Conservation (phyloP, 2,888 invertebrate genomes). For the Imbricaverruca yamaguchii region DNA sequence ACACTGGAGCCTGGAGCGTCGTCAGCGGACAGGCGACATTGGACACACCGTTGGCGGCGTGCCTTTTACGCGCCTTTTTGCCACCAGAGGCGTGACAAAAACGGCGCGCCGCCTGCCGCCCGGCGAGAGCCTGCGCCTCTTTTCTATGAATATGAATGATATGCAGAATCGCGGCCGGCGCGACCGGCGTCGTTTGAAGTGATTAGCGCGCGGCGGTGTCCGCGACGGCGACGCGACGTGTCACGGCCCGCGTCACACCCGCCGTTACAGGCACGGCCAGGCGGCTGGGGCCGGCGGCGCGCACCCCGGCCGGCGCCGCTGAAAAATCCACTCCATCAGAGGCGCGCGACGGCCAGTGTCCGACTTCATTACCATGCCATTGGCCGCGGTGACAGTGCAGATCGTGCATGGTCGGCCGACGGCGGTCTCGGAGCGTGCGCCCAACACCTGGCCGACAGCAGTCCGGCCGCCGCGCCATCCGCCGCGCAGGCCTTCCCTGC, state of each 20-base stretch:
- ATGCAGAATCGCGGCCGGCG: slow-evolving; percentile 1
- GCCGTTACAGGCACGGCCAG: no score
- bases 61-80: not conserved
- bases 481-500: not conserved
- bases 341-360: slow-evolving; percentile 15
- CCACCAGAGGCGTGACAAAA: not conserved
- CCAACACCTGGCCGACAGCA: not conserved
- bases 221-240: no score
- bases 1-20: no score
- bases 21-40: slow-evolving; percentile 6
- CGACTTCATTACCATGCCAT: slow-evolving; percentile 19
- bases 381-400: slow-evolving; percentile 12
- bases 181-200: slow-evolving; percentile 6
- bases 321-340: slow-evolving; percentile 11
- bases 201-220: not conserved
- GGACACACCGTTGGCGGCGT: slow-evolving; percentile 16
- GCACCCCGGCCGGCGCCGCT: no score
- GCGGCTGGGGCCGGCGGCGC: no score
- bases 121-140: not conserved
- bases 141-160: slow-evolving; percentile 20
- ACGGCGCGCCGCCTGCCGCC: not conserved
- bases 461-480: not conserved
- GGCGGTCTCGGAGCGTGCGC: not conserved
- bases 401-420: not conserved
- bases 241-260: no score